Evolutionary conservation across 2,113 vertebrate genomes (phyloP).

Genomic region (Gadus macrocephalus): DNA sequence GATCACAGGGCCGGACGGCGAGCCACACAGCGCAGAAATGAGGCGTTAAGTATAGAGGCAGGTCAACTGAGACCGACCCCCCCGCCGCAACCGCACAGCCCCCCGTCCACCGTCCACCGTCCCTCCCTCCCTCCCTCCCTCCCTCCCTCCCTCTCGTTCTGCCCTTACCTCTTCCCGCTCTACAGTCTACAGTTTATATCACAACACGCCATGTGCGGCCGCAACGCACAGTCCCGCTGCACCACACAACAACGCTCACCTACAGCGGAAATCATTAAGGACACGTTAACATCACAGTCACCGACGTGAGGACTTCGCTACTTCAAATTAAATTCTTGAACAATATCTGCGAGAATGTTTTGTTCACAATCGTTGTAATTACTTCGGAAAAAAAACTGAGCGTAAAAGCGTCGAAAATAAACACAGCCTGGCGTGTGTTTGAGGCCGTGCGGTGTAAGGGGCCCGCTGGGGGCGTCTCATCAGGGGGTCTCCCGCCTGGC

Average conservation of each 20-base stretch:
- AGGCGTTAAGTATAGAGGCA: slow-evolving; percentile 64
- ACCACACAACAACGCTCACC: slow-evolving; percentile 71
- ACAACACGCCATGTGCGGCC: too few species aligned
- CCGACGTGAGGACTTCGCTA: slow-evolving; percentile 75
- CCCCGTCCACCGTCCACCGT: slow-evolving; percentile 15
- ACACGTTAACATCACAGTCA: slow-evolving; percentile 68
- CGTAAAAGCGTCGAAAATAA: slow-evolving; percentile 70
- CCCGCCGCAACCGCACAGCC: slow-evolving; percentile 42
- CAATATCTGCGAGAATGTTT: slow-evolving; percentile 76
- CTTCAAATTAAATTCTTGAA: slow-evolving; percentile 82
- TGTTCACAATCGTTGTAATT: slow-evolving; percentile 85
- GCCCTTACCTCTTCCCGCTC: neutral
- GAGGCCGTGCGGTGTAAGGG: slow-evolving; percentile 62
- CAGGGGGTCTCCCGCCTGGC: slow-evolving; percentile 67
- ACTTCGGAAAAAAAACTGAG: slow-evolving; percentile 55
- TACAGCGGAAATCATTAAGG: slow-evolving; percentile 82
- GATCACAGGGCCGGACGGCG: slow-evolving; percentile 63
- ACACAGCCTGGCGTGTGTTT: slow-evolving; percentile 79
- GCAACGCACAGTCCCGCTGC: neutral
- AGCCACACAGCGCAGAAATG: slow-evolving; percentile 68
- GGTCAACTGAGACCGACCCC: slow-evolving; percentile 40
- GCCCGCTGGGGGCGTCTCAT: slow-evolving; percentile 77
- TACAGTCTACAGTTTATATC: too few species aligned
- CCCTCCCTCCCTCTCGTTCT: slow-evolving; percentile 7
- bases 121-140: slow-evolving; percentile 22